Conservation (phyloP, 2,888 invertebrate species). For the Scaptomyza caliginosa region DNA sequence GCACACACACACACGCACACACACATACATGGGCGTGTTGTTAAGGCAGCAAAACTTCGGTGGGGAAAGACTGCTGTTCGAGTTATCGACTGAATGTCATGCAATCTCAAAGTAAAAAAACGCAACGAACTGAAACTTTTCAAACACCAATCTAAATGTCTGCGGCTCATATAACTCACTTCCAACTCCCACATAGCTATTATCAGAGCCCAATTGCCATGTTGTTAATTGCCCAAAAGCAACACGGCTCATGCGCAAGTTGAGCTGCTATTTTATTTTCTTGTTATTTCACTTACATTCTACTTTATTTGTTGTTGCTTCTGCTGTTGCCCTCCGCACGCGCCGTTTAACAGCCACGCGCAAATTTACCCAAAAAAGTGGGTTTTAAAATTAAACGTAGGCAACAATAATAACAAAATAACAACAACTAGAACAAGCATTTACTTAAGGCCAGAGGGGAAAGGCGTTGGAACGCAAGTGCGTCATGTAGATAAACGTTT, state of each 20-base stretch:
- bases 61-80: slow-evolving; percentile 20
- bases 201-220: slow-evolving; percentile 48
- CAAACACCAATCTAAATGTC: slow-evolving; percentile 12
- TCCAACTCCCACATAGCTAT: slow-evolving; percentile 11
- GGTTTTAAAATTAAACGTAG: slow-evolving; percentile 64
- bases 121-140: slow-evolving; percentile 57
- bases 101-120: slow-evolving; percentile 59
- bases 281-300: slow-evolving; percentile 7
- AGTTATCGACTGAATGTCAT: slow-evolving; percentile 42
- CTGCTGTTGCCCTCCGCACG: slow-evolving; percentile 61
- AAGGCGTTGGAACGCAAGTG: slow-evolving; percentile 21
- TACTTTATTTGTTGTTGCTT: not conserved
- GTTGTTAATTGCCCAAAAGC: slow-evolving; percentile 73
- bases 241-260: slow-evolving; percentile 41
- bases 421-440: slow-evolving; percentile 22
- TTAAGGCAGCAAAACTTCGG: not conserved
- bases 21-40: slow-evolving; percentile 2
- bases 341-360: slow-evolving; percentile 73
- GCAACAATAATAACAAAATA: slow-evolving; percentile 40
- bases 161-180: slow-evolving; percentile 12
- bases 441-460: slow-evolving; percentile 3
- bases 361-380: slow-evolving; percentile 61
- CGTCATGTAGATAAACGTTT: slow-evolving; percentile 74
- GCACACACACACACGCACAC: slow-evolving; percentile 4
- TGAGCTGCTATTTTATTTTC: slow-evolving; percentile 35